phyloP scores from a whole-genome alignment of 1,140 invertebrate genomes.

The Cyrtorhinus lividipennis region DNA sequence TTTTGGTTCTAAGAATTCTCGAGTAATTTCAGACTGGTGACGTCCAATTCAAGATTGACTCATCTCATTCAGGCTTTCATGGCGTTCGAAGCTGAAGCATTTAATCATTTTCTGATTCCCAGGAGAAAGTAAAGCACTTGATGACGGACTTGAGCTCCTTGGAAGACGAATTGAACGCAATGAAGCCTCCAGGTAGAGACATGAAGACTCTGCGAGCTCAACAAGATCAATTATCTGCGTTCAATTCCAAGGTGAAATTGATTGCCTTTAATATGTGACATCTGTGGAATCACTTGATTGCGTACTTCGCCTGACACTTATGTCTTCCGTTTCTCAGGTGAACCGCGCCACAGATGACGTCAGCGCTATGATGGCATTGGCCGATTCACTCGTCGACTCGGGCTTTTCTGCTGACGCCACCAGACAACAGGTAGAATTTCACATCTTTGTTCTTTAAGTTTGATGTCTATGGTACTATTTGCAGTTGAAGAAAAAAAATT shows the following conservation, averaged over 20 bases:
- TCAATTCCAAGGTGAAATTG: slow-evolving; percentile 48
- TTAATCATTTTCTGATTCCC: too few species aligned
- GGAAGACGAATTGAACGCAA: slow-evolving; percentile 68
- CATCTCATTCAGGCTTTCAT: too few species aligned
- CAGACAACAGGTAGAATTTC: slow-evolving; percentile 53
- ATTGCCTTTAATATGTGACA: too few species aligned
- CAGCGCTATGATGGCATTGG: slow-evolving; percentile 49
- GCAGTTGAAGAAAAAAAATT: too few species aligned
- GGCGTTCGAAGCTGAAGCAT: too few species aligned
- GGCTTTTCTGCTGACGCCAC: slow-evolving; percentile 70
- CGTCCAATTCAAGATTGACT: too few species aligned
- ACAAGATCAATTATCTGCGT: slow-evolving; percentile 57
- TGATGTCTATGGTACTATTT: too few species aligned
- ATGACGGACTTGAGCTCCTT: slow-evolving; percentile 58
- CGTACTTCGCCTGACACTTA: background rate
- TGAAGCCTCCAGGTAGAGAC: slow-evolving; percentile 73
- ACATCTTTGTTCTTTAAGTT: too few species aligned
- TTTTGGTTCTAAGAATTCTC: too few species aligned
- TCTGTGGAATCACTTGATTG: too few species aligned
- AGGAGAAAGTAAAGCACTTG: slow-evolving; percentile 64
- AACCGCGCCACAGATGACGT: slow-evolving; percentile 53
- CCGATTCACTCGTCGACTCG: slow-evolving; percentile 61
- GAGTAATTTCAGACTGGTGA: too few species aligned
- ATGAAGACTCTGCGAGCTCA: slow-evolving; percentile 71
- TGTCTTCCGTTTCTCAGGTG: slow-evolving; percentile 29